A percentile compares a stretch with the other conserved stretches of the same genome.
These are phyloP conservation scores for Nymphalis polychloros DNA, from an alignment of 2,888 invertebrate species.

Conservation along the genomic window DNA sequence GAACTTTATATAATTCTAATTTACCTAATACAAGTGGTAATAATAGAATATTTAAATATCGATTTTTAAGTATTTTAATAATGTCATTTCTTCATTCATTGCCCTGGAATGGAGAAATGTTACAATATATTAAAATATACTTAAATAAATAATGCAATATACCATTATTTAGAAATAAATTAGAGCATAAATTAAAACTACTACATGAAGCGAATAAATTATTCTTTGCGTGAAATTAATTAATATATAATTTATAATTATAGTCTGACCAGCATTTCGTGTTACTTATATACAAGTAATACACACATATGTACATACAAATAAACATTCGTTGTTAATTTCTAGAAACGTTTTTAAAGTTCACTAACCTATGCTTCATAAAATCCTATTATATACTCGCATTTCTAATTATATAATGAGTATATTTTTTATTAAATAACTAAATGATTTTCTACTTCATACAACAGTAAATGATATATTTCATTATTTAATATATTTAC, in stretches of 20 bases:
- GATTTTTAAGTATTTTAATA: conserved; percentile 7
- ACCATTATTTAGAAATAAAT: conserved; percentile 18
- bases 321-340: conserved; percentile 38
- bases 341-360: conserved; percentile 32
- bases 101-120: conserved; percentile 72
- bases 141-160: background rate
- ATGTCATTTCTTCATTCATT: conserved; percentile 70
- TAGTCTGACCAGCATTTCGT: conserved; percentile 60
- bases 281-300: conserved; percentile 52
- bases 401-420: background rate
- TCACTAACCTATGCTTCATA: conserved; percentile 29
- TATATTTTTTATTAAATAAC: background rate
- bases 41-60: background rate
- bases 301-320: conserved; percentile 38
- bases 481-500: background rate
- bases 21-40: too few species aligned
- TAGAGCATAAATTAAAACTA: background rate
- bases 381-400: background rate
- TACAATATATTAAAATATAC: conserved; percentile 31
- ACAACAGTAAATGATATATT: background rate
- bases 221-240: conserved; percentile 11
- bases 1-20: too few species aligned
- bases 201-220: background rate
- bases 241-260: conserved; percentile 42
- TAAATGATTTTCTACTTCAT: conserved; percentile 2